Base-by-base conservation (phyloP, 2,113 vertebrate genomes). In the Macaca nemestrina region DNA sequence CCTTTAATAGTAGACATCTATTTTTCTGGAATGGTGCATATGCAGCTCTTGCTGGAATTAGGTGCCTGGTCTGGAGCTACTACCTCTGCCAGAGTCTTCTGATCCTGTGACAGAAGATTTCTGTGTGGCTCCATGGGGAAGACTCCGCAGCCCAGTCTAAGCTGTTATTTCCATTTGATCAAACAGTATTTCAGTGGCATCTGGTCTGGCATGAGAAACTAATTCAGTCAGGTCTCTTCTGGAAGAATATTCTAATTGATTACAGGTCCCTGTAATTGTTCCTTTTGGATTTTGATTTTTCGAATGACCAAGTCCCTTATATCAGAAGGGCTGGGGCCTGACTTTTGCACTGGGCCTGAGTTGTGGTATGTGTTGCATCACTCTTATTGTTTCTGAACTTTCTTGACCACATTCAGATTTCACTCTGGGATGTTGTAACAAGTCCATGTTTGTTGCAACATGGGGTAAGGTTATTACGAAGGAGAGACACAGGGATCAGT, bases 21-120 rank as follows among this genome's bases (percentile, higher is more conserved):
- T 94, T 93, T 97, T 97, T 97, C 93, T 97, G 81, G 95, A 96
- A 95, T 96, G 88, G 45, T 88, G 52, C 83, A 68, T 50, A 50
- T 94, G 75, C 84, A 96, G 83, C 43, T 73, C 80, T 97, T 91
- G 67, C 93, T 96, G 79, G 86, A 94, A 92, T 96, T 72, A 84
- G 68, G 43, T 93, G 96, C 89, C 94, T 97, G 96, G 81, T 93
- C 93, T 94, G 93, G 81, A 95, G 76, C 92, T 76, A 88, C 90
- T 52, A 84, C 86, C 93, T 95, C 93, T 97, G 76, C 83, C 90
- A 95, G 89, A 91, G 83, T 84, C 91, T 94, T 94, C 86, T 97
- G 83, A 96, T 73, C 68, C 64, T 75, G 0, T 94, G 75, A 96
- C 87, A 95, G 88, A 92, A 97, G 92, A 84, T 82, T 86, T 94